Evolutionary conservation across 1,140 invertebrate genomes (phyloP), one percentile per base, ranked within the genome.

Genomic region (Pantala flavescens): DNA sequence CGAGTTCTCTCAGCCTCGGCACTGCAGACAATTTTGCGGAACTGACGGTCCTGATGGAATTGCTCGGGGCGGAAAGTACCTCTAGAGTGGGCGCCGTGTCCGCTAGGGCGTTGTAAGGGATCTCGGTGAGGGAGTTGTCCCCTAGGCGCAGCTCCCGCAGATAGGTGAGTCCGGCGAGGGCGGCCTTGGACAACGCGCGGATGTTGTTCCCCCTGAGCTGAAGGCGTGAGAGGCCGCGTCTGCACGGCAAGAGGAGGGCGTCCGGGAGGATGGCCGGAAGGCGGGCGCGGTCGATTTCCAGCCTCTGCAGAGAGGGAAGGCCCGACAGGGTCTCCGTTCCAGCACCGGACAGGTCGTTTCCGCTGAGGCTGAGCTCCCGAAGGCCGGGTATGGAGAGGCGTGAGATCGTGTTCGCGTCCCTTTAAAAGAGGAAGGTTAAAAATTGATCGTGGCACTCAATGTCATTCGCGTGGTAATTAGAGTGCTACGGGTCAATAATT

Each of bases 91-190:
- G 76, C 21, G 89, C 87, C 10, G 92, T 85, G 76, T 90, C 91
- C 70, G 88, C 86, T 0, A 96, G 83, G 0, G 93, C 89, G 9
- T 88, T 87, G 77, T 94, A 91, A 0, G 93, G 93, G 74, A 96
- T 88, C 12, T 88, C 87, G 24, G 85, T 82, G 36, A 96, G 89
- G 28, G 84, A 82, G 81, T 95, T 96, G 2, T 87, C 82, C 77
- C 89, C 88, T 21, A 96, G 78, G 78, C 87, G 88, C 21, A 96
- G 79, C 79, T 94, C 92, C 79, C 90, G 88, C 24, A 95, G 84
- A 11, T 87, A 87, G n/a, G 88, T 87, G 49, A 92, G 83, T 11
- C 86, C 86, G 19, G 86, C 85, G 79, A 93, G 93, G 5, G 91
- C 84, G 70, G 87, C 88, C 75, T 88, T 85, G 49, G 89, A 87